Evolutionary conservation across 2,888 invertebrate genomes (phyloP), one percentile per base, ranked within the genome.

Genomic region (Blera fallax): DNA sequence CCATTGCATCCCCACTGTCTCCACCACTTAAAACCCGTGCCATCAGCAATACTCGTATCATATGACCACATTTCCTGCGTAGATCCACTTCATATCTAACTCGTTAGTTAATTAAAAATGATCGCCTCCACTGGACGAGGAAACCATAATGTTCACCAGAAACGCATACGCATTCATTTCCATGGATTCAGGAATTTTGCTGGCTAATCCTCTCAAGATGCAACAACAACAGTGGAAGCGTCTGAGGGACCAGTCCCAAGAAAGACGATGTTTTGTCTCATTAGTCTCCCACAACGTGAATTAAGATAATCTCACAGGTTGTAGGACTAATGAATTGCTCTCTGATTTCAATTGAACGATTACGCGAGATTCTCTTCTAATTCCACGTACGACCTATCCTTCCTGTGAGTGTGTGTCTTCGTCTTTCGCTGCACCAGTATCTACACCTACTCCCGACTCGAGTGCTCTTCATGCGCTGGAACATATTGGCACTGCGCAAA

Each of bases 241-340:
- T 27, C 16, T n/a, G 24, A 10, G 11, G 21, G 27, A 48, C 52
- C 14, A 34, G 52, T 3, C 8, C 8, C 40, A 50, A 10, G 43
- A 70, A 70, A 87, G 87, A 87, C 58, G 70, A 87, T 88, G 77
- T 90, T 89, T 89, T 89, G 89, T 90, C 91, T 91, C 91, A 91
- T 91, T 91, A 91, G 91, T 91, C 91, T 91, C 91, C 91, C 91
- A 91, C 91, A 91, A 91, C 91, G 91, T 91, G 91, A 90, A 91
- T 91, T 91, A 91, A 91, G 91, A 91, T 91, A 91, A 91, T 91
- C 90, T 90, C 87, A 69, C 83, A 87, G 87, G 88, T 90, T 91
- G 91, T 91, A 91, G 91, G 90, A 91, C 91, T 90, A 91, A 91
- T 91, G 91, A 91, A 91, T 91, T 91, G 91, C 90, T 90, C 87